phyloP scores from a whole-genome alignment of 2,113 vertebrate genomes.

The Sminthopsis crassicaudata region DNA sequence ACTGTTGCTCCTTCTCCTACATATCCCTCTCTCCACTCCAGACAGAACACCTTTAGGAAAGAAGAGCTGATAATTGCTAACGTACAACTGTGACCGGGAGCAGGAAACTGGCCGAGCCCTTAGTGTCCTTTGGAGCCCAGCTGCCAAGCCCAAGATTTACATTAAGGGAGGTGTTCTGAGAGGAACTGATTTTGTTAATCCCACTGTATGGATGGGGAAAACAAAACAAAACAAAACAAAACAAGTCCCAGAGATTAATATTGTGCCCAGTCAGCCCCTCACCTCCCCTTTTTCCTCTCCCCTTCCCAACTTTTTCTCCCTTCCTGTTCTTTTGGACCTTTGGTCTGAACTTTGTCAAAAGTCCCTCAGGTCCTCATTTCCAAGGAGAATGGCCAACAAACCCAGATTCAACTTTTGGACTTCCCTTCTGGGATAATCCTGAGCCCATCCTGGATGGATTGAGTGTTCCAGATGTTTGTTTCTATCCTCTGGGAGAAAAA shows the following conservation, averaged over 20 bases:
- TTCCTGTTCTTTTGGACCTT: not conserved
- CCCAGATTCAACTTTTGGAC: not conserved
- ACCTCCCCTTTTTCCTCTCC: not conserved
- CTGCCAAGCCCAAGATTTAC: not conserved
- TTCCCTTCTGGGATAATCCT: not conserved
- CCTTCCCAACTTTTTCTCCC: not conserved
- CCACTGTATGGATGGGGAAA: not conserved
- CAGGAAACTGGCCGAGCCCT: not conserved
- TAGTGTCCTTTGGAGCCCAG: not conserved
- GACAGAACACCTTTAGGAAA: not conserved
- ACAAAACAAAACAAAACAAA: not conserved
- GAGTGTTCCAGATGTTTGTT: not conserved
- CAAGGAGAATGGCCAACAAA: not conserved
- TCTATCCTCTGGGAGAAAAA: not conserved
- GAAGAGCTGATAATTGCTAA: not conserved
- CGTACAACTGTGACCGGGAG: not conserved
- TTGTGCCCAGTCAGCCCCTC: not conserved
- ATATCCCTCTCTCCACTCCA: not conserved
- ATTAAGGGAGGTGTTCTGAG: not conserved
- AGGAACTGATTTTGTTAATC: not conserved
- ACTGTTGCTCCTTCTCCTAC: not conserved
- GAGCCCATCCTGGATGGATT: not conserved
- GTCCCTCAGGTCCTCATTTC: not conserved
- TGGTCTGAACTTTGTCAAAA: not conserved
- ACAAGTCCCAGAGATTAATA: not conserved